Base-by-base conservation (phyloP, 2,888 invertebrate genomes). In the Opisthograptis luteolata region DNA sequence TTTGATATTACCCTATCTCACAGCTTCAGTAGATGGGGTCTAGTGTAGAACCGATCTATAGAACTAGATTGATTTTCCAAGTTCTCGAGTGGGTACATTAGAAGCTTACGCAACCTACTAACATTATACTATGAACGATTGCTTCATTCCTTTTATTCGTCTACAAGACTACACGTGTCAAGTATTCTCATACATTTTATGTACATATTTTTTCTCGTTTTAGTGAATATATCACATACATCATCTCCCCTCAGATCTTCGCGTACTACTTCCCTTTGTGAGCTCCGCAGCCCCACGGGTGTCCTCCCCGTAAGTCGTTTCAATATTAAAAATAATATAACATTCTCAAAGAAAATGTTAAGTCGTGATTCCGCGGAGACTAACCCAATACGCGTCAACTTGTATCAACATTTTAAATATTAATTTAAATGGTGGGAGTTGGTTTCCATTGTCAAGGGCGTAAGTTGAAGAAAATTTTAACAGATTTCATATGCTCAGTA, bases 321-420 rank as follows among this genome's bases (percentile, higher is more conserved):
- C 77, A 84, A 86, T 87, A 88, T 86, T 87, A 85, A 87, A 87
- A 86, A 86, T 81, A 81, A 82, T 80, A 84, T 84, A 87, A 86
- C 85, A 83, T 85, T 82, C 81, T 84, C 84, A 87, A 86, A 87
- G 87, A 87, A 89, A 86, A 88, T 87, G 87, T 87, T 87, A 87
- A 87, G 85, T 79, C 79, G 83, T 76, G 76, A 81, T 81, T 85
- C 89, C 85, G 62, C 58, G 51, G 84, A 82, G 87, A 85, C 71
- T 70, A 68, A 76, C 86, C 82, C 81, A 73, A 78, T 82, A 82
- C 84, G 79, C 83, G 82, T 86, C 81, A 85, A 87, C 80, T 85
- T 86, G 79, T 84, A 79, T 84, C 84, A 82, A 83, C 79, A 81
- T 72, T 78, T 84, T 82, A 84, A 89, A 87, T 87, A 86, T 87